Percentiles rank a stretch among this genome's conserved stretches.
These are phyloP conservation scores for Myopa testacea DNA, from an alignment of 2,888 invertebrate species.

Conservation along the genomic window DNA sequence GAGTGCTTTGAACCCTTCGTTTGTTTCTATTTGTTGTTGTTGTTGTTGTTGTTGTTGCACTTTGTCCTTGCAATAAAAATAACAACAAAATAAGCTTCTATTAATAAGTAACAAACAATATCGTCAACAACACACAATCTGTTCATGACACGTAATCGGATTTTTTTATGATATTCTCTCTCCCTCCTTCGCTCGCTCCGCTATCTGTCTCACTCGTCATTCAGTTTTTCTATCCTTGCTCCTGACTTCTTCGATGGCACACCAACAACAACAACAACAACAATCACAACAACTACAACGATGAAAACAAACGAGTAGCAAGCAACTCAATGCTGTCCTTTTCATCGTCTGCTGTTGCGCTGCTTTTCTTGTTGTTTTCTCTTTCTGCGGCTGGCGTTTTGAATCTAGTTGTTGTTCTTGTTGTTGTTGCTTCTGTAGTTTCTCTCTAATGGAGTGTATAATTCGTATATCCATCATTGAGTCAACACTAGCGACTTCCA, in stretches of 20 bases:
- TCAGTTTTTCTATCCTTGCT: background rate
- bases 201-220: too few species aligned
- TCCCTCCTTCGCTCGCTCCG: background rate
- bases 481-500: slow-evolving; percentile 20
- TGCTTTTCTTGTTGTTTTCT: slow-evolving; percentile 4
- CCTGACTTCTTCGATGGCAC: background rate
- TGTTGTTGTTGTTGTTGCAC: too few species aligned
- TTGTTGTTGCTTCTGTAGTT: slow-evolving; percentile 11
- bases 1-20: slow-evolving; percentile 26
- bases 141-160: slow-evolving; percentile 29
- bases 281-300: too few species aligned
- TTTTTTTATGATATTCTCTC: slow-evolving; percentile 26
- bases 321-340: background rate
- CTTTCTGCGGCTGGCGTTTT: background rate
- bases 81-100: too few species aligned
- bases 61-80: too few species aligned
- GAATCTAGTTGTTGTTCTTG: background rate
- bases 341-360: background rate
- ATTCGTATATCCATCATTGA: slow-evolving; percentile 32
- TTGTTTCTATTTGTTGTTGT: too few species aligned
- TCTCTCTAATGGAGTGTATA: slow-evolving; percentile 32
- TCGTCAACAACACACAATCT: slow-evolving; percentile 12
- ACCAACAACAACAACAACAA: background rate
- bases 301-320: too few species aligned
- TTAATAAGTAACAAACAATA: too few species aligned